Conservation (phyloP, 2,797 vertebrate genomes). For the Anomalospiza imberbis region DNA sequence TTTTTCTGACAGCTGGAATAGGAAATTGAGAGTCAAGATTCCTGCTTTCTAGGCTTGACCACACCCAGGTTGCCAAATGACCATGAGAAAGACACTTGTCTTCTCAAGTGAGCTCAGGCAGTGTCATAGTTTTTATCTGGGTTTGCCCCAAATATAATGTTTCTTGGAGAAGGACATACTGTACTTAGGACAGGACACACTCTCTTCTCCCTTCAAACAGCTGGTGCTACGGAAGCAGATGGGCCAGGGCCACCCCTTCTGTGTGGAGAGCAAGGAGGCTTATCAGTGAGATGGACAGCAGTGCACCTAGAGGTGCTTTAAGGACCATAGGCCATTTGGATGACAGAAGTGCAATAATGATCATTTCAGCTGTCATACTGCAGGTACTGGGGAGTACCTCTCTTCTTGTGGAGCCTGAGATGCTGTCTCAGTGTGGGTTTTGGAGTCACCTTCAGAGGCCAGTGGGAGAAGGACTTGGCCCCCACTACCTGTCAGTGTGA, state of each 20-base stretch:
- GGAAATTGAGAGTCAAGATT: neutral
- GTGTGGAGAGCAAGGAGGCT: neutral
- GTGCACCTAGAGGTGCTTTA: neutral
- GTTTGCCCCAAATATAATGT: neutral
- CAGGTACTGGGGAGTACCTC: neutral
- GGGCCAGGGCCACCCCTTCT: neutral
- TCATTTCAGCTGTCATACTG: neutral
- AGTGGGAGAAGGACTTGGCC: neutral
- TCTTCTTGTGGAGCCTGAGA: neutral
- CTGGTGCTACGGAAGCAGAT: neutral
- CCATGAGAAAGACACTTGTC: neutral
- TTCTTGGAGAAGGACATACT: neutral
- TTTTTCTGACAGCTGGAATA: neutral
- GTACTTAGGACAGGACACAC: neutral
- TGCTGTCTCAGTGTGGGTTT: neutral
- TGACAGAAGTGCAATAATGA: neutral
- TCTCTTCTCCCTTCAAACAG: neutral
- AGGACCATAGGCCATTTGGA: neutral
- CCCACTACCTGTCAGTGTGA: neutral
- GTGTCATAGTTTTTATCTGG: neutral
- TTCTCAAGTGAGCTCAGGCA: no score
- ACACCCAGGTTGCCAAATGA: neutral
- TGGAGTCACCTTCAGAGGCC: neutral
- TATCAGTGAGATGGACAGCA: neutral
- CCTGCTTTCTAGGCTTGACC: neutral